These are phyloP conservation scores for Poeciliopsis retropinna DNA, from an alignment of 2,113 vertebrate genomes.

Conservation along the genomic window DNA sequence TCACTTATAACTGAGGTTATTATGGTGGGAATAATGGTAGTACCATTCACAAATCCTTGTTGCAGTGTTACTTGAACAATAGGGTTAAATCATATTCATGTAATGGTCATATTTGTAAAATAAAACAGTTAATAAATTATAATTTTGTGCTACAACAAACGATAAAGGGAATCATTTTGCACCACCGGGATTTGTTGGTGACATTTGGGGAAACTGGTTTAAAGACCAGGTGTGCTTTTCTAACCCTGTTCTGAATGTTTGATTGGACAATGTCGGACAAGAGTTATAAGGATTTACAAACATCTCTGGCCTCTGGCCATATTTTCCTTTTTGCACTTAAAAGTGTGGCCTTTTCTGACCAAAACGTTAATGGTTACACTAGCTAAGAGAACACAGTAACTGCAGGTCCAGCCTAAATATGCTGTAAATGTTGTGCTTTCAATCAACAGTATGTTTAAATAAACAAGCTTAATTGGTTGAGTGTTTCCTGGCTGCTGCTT, in stretches of 20 bases:
- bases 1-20: slow-evolving; percentile 22
- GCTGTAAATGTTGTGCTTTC: slow-evolving; percentile 69
- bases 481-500: slow-evolving; percentile 5
- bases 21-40: background rate
- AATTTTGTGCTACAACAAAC: slow-evolving; percentile 32
- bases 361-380: slow-evolving; percentile 9
- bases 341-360: slow-evolving; percentile 1
- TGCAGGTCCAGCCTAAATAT: slow-evolving; percentile 40
- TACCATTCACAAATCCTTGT: slow-evolving; percentile 7
- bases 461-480: background rate
- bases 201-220: slow-evolving; percentile 2
- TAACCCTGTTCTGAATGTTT: slow-evolving; percentile 61
- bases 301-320: slow-evolving; percentile 20
- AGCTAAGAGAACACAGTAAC: slow-evolving; percentile 24
- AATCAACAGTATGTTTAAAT: slow-evolving; percentile 23
- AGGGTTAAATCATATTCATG: background rate
- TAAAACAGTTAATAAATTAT: slow-evolving; percentile 1
- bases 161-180: background rate
- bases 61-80: slow-evolving; percentile 9
- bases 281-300: background rate
- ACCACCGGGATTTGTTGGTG: background rate
- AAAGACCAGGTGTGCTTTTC: slow-evolving; percentile 70
- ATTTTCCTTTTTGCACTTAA: slow-evolving; percentile 40
- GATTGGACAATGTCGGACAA: slow-evolving; percentile 16
- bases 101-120: background rate